Evolutionary conservation across 2,888 invertebrate genomes (phyloP).

Genomic region (Cataglyphis rosenhaueri): DNA sequence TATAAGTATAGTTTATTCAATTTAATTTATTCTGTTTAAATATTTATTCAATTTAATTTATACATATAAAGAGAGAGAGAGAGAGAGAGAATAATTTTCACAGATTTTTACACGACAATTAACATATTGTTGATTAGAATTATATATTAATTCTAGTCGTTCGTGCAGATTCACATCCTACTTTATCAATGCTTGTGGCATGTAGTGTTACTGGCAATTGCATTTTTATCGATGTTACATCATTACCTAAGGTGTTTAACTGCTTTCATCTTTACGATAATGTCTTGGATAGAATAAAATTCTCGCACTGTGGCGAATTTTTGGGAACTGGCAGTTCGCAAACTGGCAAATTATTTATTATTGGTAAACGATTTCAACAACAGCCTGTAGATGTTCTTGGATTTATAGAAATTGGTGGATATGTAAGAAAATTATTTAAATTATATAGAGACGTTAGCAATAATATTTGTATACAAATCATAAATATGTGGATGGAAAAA

Average conservation of each 20-base stretch:
- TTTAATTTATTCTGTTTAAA: background rate
- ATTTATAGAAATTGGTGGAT: slow-evolving; percentile 9
- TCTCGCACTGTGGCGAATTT: slow-evolving; percentile 70
- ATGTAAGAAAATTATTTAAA: slow-evolving; percentile 39
- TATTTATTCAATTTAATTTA: background rate
- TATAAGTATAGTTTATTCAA: background rate
- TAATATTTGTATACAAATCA: background rate
- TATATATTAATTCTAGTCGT: slow-evolving; percentile 33
- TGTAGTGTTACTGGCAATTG: slow-evolving; percentile 74
- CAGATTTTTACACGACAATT: background rate
- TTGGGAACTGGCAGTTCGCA: slow-evolving; percentile 68
- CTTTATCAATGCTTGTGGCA: slow-evolving; percentile 41
- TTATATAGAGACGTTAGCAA: background rate
- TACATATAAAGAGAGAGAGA: background rate
- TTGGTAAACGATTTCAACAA: slow-evolving; percentile 39
- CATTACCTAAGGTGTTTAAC: slow-evolving; percentile 60
- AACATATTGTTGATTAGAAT: background rate
- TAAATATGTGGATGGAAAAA: background rate
- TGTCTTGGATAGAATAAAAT: slow-evolving; percentile 74
- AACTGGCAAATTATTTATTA: slow-evolving; percentile 72
- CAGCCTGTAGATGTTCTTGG: slow-evolving; percentile 12
- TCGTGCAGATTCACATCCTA: slow-evolving; percentile 23
- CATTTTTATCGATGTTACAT: slow-evolving; percentile 65
- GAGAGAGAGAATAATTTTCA: background rate
- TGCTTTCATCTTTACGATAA: slow-evolving; percentile 72